Base-by-base conservation (phyloP, 1,140 invertebrate species). In the Drosophila cardini region DNA sequence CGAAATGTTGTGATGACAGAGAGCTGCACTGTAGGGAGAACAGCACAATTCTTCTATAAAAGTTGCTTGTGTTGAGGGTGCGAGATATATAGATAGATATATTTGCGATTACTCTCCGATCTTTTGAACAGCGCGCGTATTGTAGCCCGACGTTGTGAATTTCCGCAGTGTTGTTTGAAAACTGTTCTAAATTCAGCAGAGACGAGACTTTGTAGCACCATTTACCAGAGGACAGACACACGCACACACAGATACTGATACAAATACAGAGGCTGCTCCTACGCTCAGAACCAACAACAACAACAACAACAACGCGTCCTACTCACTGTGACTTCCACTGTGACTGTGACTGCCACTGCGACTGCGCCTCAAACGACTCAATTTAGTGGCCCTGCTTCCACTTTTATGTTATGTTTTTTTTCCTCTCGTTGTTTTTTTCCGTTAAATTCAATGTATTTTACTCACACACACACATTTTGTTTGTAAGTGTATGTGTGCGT, bases 271-370 rank as follows among this genome's bases (percentile, higher is more conserved):
- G 30, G 56, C 32, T 56, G 72, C 72, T 72, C 72, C 76, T 78
- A 78, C 76, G 62, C 69, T 68, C 62, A 52, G 16, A n/a, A n/a
- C n/a, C n/a, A 26, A 50, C 55, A 52, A 58, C 10, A 61, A 15
- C 16, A 52, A 30, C 18, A 55, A 64, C 48, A 40, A 64, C 50
- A 50, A 40, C 62, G 32, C 80, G 75, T 85, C 82, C 82, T 87
- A 85, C 83, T 72, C 82, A 74, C 13, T 69, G 72, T 78, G 53
- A 60, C 70, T 60, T 60, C 63, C 10, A 85, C 16, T 85, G 81
- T 78, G 78, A 80, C 78, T 85, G 81, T 78, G 78, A 80, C 78
- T 85, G 82, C 83, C 75, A 80, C 78, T 85, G 81, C 83, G 78
- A 80, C 78, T 52, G 80, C 65, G 69, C 61, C 63, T 68, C 53